Conservation (phyloP, 2,113 vertebrate genomes). For the Apeltes quadracus region DNA sequence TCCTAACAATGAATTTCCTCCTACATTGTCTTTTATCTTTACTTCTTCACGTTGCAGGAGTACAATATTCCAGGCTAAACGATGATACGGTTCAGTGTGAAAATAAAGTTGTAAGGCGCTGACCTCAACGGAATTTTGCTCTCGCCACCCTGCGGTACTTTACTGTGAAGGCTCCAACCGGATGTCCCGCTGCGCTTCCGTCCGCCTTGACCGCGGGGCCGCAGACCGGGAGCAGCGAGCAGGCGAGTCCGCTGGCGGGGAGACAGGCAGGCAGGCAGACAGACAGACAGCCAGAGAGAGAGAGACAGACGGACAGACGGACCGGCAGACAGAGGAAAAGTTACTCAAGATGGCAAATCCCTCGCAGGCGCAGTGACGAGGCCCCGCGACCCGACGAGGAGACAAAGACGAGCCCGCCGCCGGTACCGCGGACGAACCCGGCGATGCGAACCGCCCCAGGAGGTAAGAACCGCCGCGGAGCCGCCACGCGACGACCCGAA, state of each 20-base stretch:
- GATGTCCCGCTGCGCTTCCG: background rate
- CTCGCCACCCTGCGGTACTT: background rate
- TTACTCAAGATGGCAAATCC: conserved; percentile 80
- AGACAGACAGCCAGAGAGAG: too few relatives aligned
- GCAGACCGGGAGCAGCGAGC: conserved; percentile 50
- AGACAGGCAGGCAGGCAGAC: too few relatives aligned
- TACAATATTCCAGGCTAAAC: too few relatives aligned
- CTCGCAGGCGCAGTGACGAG: conserved; percentile 76
- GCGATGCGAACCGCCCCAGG: conserved; percentile 62
- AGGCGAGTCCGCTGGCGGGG: too few relatives aligned
- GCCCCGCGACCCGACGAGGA: conserved; percentile 60
- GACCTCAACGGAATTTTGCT: background rate
- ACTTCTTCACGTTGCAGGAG: too few relatives aligned
- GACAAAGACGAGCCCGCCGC: conserved; percentile 30
- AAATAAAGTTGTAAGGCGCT: too few relatives aligned
- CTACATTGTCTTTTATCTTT: too few relatives aligned
- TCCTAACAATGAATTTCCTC: background rate
- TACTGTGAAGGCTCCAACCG: conserved; percentile 44
- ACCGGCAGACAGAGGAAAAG: conserved; percentile 68
- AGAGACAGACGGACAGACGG: background rate
- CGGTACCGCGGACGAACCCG: conserved; percentile 45
- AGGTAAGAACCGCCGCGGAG: conserved; percentile 69
- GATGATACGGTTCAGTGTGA: too few relatives aligned
- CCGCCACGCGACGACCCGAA: background rate
- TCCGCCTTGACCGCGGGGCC: conserved; percentile 37